Evolutionary conservation across 2,888 invertebrate species (phyloP), one percentile per base, ranked within the genome.

Genomic region (Dioctria linearis): DNA sequence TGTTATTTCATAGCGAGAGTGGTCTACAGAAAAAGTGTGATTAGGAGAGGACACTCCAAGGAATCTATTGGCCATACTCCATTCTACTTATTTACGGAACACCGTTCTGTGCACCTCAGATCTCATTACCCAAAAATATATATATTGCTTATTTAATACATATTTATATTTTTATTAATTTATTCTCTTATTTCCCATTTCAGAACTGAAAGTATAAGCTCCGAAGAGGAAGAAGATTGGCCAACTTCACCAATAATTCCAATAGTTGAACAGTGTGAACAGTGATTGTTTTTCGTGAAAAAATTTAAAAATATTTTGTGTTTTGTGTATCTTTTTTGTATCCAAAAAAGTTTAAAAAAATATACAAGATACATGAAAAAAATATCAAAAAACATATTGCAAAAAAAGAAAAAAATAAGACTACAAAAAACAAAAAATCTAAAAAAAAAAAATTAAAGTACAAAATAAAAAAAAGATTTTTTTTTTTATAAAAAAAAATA

Each of bases 211-310:
- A 92, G 92, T 86, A 90, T 91, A 82, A 91, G 90, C 86, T 90
- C 89, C 73, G 90, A 90, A 85, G 90, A 90, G 85, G 90, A 89
- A 84, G 91, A 91, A 73, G 92, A 92, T 86, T 92, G 92, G 92
- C 92, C 92, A 81, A 90, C 92, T 83, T 92, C 92, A 86, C 91
- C 92, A 80, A 90, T 92, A 25, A 89, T 92, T 84, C 92, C 92
- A 66, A 91, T 92, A 85, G 89, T 88, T 85, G 89, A 89, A 85
- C 87, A 89, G 86, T 89, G 89, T 76, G 61, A 63, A 76, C 61
- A 63, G 63, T 76, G 61, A 61, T 63, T 43, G 63, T 42, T 25
- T 61, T 61, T 39, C 6, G 61, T 43, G 37, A 9, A 66, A 66
- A 66, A 40, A 66, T 42, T 40, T 43, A 4, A 40, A 11, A 66